phyloP scores from a whole-genome alignment of 2,888 invertebrate genomes.

The Bhutanitis thaidina region DNA sequence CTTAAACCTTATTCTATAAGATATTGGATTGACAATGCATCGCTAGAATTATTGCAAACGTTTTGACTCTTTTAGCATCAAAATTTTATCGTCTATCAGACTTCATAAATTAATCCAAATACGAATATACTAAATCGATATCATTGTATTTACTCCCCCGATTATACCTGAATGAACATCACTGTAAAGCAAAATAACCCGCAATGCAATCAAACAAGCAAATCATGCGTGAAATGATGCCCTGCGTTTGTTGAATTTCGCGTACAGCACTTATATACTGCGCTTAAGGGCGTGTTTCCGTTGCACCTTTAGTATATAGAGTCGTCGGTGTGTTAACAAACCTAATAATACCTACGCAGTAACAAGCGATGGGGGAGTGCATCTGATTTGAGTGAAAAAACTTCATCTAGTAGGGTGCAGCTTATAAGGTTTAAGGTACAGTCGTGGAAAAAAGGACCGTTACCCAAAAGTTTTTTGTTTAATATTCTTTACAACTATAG shows the following conservation, averaged over 20 bases:
- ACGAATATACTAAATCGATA: not conserved
- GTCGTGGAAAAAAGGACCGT: slow-evolving; percentile 20
- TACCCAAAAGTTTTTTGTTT: too few species aligned
- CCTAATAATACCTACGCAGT: slow-evolving; percentile 53
- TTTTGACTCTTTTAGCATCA: too few species aligned
- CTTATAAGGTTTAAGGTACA: slow-evolving; percentile 39
- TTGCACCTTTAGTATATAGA: slow-evolving; percentile 25
- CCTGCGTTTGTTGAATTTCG: slow-evolving; percentile 12
- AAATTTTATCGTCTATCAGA: too few species aligned
- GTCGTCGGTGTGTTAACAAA: slow-evolving; percentile 47
- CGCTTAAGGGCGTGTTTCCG: slow-evolving; percentile 23
- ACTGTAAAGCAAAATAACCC: slow-evolving; percentile 21
- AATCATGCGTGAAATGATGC: slow-evolving; percentile 24
- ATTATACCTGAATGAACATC: slow-evolving; percentile 11
- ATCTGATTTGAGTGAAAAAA: slow-evolving; percentile 59
- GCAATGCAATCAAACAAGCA: slow-evolving; percentile 24
- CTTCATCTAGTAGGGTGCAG: slow-evolving; percentile 43
- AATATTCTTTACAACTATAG: too few species aligned
- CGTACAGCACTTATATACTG: slow-evolving; percentile 20
- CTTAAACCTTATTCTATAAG: too few species aligned
- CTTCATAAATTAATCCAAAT: too few species aligned
- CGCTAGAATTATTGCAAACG: too few species aligned
- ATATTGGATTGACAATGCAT: too few species aligned
- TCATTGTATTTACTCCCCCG: not conserved
- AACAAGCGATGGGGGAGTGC: slow-evolving; percentile 61